A percentile compares a stretch with the other conserved stretches of the same genome.
These are phyloP conservation scores for Doryteuthis pealeii DNA, from an alignment of 1,140 invertebrate genomes.

Conservation along the genomic window DNA sequence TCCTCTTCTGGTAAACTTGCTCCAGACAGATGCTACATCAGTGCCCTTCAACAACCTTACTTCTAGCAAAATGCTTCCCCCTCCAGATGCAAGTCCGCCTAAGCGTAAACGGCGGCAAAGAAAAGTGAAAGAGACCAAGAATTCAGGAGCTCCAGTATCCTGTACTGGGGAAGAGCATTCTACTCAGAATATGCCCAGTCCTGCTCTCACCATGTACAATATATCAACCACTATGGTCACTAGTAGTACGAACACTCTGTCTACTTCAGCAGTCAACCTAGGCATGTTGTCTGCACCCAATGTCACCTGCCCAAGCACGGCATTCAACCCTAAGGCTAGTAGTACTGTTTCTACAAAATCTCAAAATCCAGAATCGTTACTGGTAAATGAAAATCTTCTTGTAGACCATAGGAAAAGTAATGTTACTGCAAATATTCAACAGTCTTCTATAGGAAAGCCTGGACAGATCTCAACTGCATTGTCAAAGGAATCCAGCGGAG, in stretches of 20 bases:
- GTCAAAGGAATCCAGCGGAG: slow-evolving; percentile 60
- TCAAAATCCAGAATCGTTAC: slow-evolving; percentile 2
- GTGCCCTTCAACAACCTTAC: slow-evolving; percentile 34
- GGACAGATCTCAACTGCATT: slow-evolving; percentile 11
- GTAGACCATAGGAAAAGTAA: slow-evolving; percentile 9
- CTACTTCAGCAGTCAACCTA: neutral
- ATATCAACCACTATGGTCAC: neutral
- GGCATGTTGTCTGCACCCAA: neutral
- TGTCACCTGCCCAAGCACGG: neutral
- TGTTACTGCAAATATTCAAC: slow-evolving; percentile 1
- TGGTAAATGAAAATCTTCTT: slow-evolving; percentile 5
- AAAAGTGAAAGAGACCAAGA: slow-evolving; percentile 38
- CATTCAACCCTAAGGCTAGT: neutral
- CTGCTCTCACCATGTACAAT: slow-evolving; percentile 19
- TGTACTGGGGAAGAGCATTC: slow-evolving; percentile 32
- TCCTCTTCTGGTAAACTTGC: slow-evolving; percentile 85
- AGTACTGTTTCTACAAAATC: neutral
- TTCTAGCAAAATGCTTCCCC: slow-evolving; percentile 32
- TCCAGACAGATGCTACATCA: slow-evolving; percentile 74
- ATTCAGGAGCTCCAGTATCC: slow-evolving; percentile 23
- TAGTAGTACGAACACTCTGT: slow-evolving; percentile 4
- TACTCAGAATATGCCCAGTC: slow-evolving; percentile 57
- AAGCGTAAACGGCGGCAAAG: slow-evolving; percentile 47
- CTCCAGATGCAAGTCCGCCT: slow-evolving; percentile 55
- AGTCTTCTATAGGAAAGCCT: neutral